Evolutionary conservation across 1,140 invertebrate species (phyloP), one percentile per base, ranked within the genome.

Genomic region (Pseudobourletiella spinata): DNA sequence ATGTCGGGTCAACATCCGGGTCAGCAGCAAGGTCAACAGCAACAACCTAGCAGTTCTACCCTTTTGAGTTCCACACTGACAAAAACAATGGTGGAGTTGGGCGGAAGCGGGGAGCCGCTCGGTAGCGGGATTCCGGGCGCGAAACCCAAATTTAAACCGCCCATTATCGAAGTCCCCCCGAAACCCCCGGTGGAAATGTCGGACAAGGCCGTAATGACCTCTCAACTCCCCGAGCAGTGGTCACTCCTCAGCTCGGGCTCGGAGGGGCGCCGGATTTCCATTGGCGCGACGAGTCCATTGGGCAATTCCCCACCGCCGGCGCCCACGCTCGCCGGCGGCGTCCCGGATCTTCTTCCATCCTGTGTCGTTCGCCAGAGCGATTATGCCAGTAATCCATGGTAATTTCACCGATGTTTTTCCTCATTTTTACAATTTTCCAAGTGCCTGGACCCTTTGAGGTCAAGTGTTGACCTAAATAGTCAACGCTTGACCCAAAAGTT

Each of bases 171-270:
- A 44, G 22, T 32, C 16, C 43, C 59, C 18, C 15, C 59, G 20
- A 56, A 44, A 30, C 44, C 55, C 20, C 39, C 65, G 18, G 67
- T 69, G 24, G 67, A 69, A 58, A 69, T 66, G 67, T 69, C 64
- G 3, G 67, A 69, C 39, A 69, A 69, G 46, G 64, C 60, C 3
- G 67, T 69, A 20, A 66, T 66, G 64, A 69, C 64, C 11, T 60
- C 64, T 15, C 59, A 61, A 42, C 59, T 64, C 25, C 67, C 67
- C 15, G 67, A 69, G 50, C 67, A 69, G 43, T 69, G 67, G 67
- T 69, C 67, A 22, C 59, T 69, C 15, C 26, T 69, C 43, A 69
- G 64, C 48, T 66, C 64, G 14, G 67, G 67, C 4, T 66, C 67
- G 16, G 65, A 63, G 29, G 48, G 61, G 16, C 29, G 65, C 16